These are phyloP conservation scores for Dolichallabes microphthalmus DNA, from an alignment of 2,113 vertebrate species.

Conservation along the genomic window DNA sequence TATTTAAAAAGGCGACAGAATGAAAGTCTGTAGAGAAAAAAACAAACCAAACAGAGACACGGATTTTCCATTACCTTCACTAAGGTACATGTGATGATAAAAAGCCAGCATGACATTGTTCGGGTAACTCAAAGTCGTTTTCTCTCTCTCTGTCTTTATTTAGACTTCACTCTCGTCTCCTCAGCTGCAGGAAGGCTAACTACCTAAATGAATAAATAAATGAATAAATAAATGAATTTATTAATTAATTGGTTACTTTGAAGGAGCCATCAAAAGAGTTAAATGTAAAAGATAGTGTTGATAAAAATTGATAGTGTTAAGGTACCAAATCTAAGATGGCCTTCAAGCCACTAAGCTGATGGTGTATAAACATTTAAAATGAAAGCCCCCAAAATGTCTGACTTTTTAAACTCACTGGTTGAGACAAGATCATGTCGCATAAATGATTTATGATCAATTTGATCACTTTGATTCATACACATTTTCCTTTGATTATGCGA, in stretches of 20 bases:
- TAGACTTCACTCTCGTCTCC: not conserved
- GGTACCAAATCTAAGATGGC: not conserved
- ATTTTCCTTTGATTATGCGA: no score
- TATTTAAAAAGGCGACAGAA: no score
- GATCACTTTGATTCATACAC: no score
- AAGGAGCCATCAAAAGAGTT: not conserved
- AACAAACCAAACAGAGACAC: not conserved
- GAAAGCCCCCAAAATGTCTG: not conserved
- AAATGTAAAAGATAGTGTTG: not conserved
- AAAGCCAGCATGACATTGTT: constrained; percentile 19
- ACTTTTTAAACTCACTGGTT: not conserved
- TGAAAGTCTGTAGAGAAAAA: not conserved
- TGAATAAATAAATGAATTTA: not conserved
- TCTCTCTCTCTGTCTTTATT: not conserved
- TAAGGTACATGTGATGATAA: constrained; percentile 18
- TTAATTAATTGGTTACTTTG: not conserved
- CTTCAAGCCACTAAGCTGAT: not conserved
- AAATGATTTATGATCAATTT: not conserved
- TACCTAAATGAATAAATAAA: not conserved
- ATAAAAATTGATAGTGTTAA: not conserved
- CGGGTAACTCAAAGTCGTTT: not conserved
- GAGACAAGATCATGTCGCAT: no score
- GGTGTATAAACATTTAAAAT: not conserved
- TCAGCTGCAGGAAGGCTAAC: not conserved
- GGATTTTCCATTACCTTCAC: constrained; percentile 17